Conservation (phyloP, 2,888 invertebrate species). For the Gastracanthus pulcherrimus region DNA sequence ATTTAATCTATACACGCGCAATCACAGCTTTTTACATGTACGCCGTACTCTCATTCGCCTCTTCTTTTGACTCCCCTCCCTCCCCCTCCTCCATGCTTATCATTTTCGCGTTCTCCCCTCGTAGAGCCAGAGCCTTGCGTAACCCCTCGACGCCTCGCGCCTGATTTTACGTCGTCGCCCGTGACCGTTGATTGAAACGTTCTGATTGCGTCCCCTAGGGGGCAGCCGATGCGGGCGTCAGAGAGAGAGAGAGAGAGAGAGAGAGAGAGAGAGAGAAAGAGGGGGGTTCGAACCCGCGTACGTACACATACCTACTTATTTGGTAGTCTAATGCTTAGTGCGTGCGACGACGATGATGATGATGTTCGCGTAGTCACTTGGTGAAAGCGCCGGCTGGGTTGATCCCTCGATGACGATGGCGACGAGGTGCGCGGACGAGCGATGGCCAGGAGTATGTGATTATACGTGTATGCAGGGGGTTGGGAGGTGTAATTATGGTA, state of each 20-base stretch:
- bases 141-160: neutral
- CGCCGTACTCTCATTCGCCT: slow-evolving; percentile 26
- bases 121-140: slow-evolving; percentile 5
- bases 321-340: slow-evolving; percentile 76
- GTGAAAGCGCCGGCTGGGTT: neutral
- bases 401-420: slow-evolving; percentile 1
- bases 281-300: neutral
- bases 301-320: slow-evolving; percentile 73
- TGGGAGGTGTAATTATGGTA: neutral
- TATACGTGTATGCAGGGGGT: too few species aligned
- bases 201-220: slow-evolving; percentile 77
- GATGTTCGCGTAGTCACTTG: slow-evolving; percentile 6
- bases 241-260: slow-evolving; percentile 61
- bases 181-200: slow-evolving; percentile 77
- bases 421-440: slow-evolving; percentile 56
- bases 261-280: slow-evolving; percentile 57
- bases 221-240: slow-evolving; percentile 70
- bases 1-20: slow-evolving; percentile 39
- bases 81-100: slow-evolving; percentile 30
- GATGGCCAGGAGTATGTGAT: slow-evolving; percentile 59
- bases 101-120: slow-evolving; percentile 19
- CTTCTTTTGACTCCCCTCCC: slow-evolving; percentile 30
- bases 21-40: slow-evolving; percentile 29
- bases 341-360: slow-evolving; percentile 33
- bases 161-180: slow-evolving; percentile 57